These are phyloP conservation scores for Nycticebus coucang DNA, from an alignment of 2,113 vertebrate genomes.

Conservation along the genomic window DNA sequence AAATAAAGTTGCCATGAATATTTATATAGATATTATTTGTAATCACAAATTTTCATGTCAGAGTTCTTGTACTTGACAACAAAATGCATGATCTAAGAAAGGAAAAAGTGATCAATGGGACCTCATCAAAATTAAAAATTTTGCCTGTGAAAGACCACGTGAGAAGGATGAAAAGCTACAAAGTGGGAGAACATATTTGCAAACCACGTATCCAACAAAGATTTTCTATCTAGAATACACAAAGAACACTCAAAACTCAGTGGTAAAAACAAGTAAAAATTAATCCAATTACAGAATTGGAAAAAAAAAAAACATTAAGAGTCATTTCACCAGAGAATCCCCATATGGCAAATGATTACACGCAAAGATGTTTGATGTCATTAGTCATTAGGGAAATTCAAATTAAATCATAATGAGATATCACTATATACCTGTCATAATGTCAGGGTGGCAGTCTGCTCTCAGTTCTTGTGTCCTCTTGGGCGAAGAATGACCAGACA, in stretches of 20 bases:
- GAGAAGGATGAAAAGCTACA: neutral
- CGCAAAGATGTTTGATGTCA: neutral
- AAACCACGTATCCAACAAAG: neutral
- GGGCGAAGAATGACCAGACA: no score
- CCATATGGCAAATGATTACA: neutral
- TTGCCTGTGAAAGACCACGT: neutral
- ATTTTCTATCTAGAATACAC: neutral
- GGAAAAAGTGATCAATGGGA: neutral
- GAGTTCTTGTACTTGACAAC: neutral
- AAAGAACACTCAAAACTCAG: neutral
- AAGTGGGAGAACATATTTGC: neutral
- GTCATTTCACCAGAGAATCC: neutral
- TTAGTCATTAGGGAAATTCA: neutral
- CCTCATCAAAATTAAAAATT: neutral
- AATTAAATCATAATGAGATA: neutral
- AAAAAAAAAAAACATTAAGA: neutral
- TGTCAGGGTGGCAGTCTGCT: no score
- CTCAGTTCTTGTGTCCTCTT: no score
- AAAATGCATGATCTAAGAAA: neutral
- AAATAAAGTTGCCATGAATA: neutral
- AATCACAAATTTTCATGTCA: neutral
- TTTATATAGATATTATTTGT: neutral
- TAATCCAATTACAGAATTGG: neutral
- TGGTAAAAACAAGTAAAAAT: neutral
- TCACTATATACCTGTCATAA: neutral